Base-by-base conservation (phyloP, 2,888 invertebrate genomes). In the Euzetes globulus region DNA sequence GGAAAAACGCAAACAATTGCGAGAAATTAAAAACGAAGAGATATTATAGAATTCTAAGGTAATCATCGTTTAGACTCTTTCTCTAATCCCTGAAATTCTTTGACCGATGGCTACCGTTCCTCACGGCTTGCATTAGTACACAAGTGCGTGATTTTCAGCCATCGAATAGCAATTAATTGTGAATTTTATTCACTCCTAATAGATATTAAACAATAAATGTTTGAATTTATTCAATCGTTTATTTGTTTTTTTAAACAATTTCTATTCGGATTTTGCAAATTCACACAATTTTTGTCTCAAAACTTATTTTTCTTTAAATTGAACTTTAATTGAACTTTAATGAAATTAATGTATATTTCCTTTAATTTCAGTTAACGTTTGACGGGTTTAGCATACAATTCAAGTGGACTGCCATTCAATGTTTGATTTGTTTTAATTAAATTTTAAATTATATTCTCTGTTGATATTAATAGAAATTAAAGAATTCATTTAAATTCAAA, bases 1-100 rank as follows among this genome's bases (percentile, higher is more conserved):
- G 72, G 89, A 88, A 73, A 82, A 83, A 74, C 80, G 82, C 41
- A 37, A 74, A 47, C 27, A 72, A 72, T 25, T 37, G 9, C 13
- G 13, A 19, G 29, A 71, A 71, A 22, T 17, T 27, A 13, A 17
- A 33, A 22, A 33, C 7, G 13, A 65, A 65, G n/a, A 29, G n/a
- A 6, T 17, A 29, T 63, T 1, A 33, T 33, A 33, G 4, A 19
- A 63, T 33, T 19, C 19, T 55, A 5, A n/a, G 27, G 6, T 45
- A 9, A 68, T 41, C 17, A 11, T n/a, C n/a, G n/a, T n/a, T n/a
- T n/a, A n/a, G n/a, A n/a, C n/a, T n/a, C n/a, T n/a, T n/a, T n/a
- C n/a, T n/a, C n/a, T n/a, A n/a, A n/a, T n/a, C n/a, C n/a, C n/a
- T n/a, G n/a, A n/a, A n/a, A n/a, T n/a, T n/a, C n/a, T n/a, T n/a